These are phyloP conservation scores for Pelosia muscerda DNA, from an alignment of 2,888 invertebrate genomes.

Conservation along the genomic window DNA sequence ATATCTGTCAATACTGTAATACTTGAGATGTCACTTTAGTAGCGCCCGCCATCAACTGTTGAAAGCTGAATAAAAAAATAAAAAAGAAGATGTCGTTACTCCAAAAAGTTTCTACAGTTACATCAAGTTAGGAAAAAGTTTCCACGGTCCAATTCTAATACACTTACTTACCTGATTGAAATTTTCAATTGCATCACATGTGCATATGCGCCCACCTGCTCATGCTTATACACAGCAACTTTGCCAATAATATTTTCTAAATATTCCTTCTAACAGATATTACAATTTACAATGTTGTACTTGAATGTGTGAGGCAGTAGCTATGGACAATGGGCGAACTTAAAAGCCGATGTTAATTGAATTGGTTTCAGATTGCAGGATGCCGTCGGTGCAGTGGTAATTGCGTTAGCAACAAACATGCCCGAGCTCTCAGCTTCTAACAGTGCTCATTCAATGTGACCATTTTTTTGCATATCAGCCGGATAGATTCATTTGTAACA, in stretches of 20 bases:
- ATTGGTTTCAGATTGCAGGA: slow-evolving; percentile 83
- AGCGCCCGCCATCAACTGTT: too few species aligned
- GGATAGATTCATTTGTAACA: slow-evolving; percentile 37
- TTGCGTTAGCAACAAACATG: slow-evolving; percentile 80
- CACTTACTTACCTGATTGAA: not conserved
- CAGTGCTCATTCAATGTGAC: slow-evolving; percentile 62
- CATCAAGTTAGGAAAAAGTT: not conserved
- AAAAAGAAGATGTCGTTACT: too few species aligned
- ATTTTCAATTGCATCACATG: not conserved
- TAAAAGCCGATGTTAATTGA: slow-evolving; percentile 84
- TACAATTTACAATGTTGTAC: slow-evolving; percentile 8
- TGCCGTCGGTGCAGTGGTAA: slow-evolving; percentile 71
- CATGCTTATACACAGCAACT: too few species aligned
- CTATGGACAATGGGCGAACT: slow-evolving; percentile 66
- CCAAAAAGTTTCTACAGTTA: not conserved
- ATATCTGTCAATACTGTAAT: too few species aligned
- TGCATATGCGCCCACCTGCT: not conserved
- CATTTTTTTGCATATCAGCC: slow-evolving; percentile 55
- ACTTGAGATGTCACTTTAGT: too few species aligned
- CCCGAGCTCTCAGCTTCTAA: slow-evolving; percentile 64
- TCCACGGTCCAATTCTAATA: not conserved
- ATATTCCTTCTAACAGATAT: not conserved
- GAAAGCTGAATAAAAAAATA: too few species aligned
- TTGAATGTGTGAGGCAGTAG: slow-evolving; percentile 25
- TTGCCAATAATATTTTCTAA: not conserved